These are phyloP conservation scores for Pseudoips prasinana DNA, from an alignment of 2,888 invertebrate species.

Conservation along the genomic window DNA sequence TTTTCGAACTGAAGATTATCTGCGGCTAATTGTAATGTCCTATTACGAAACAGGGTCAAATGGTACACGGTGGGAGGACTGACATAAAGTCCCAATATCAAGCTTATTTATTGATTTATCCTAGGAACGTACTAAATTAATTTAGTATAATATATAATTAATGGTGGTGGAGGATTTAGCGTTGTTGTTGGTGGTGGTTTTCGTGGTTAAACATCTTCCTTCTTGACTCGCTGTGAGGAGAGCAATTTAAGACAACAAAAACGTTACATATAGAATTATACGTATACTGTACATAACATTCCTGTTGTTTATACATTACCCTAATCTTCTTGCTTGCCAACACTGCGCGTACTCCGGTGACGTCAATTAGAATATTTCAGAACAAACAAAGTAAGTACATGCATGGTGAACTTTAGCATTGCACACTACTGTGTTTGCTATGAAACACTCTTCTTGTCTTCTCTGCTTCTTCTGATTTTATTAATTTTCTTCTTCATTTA, in stretches of 20 bases:
- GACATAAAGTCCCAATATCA: too few species aligned
- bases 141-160: too few species aligned
- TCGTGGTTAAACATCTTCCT: too few species aligned
- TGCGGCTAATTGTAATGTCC: too few species aligned
- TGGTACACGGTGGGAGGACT: too few species aligned
- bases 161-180: too few species aligned
- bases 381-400: constrained; percentile 83
- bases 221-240: constrained; percentile 50
- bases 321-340: constrained; percentile 46
- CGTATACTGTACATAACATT: constrained; percentile 81
- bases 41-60: too few species aligned
- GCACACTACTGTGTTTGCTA: constrained; percentile 82
- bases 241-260: constrained; percentile 82
- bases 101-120: too few species aligned
- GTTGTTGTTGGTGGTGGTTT: too few species aligned
- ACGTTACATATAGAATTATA: constrained; percentile 81
- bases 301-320: constrained; percentile 82
- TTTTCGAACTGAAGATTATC: too few species aligned
- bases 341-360: constrained; percentile 15
- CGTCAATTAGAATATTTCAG: constrained; percentile 60
- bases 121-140: too few species aligned
- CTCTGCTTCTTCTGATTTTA: constrained; percentile 4
- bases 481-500: not conserved
- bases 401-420: constrained; percentile 76
- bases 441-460: constrained; percentile 59